Conservation (phyloP, 2,113 vertebrate species). For the Epinephelus moara region DNA sequence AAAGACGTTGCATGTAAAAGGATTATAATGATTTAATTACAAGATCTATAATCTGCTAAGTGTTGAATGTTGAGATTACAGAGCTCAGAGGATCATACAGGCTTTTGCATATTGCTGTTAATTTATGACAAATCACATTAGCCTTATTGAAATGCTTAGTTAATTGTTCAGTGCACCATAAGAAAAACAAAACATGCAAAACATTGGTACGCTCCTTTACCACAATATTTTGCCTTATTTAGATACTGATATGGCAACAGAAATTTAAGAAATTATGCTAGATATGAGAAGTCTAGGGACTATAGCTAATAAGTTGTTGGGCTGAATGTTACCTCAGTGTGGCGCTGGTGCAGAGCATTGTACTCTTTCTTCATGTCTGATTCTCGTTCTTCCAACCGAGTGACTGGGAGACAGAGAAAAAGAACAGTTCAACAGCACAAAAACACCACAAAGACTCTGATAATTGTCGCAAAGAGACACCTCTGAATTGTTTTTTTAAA, state of each 20-base stretch:
- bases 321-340: slow-evolving; percentile 90
- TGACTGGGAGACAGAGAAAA: slow-evolving; percentile 83
- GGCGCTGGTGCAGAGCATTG: slow-evolving; percentile 96
- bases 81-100: neutral
- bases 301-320: neutral
- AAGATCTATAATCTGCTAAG: slow-evolving; percentile 9
- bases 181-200: too few species aligned
- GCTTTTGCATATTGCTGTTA: neutral
- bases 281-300: neutral
- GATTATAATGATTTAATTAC: neutral
- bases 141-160: neutral
- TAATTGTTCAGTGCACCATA: too few species aligned
- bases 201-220: neutral
- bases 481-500: too few species aligned
- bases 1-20: neutral
- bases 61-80: neutral
- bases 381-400: slow-evolving; percentile 95
- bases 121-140: neutral
- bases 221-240: neutral
- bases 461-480: neutral
- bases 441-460: neutral
- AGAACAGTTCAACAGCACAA: neutral
- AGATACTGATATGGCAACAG: neutral
- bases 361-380: slow-evolving; percentile 99
- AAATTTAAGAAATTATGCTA: neutral